phyloP scores from a whole-genome alignment of 2,888 invertebrate genomes.

The Marronus borbonicus region DNA sequence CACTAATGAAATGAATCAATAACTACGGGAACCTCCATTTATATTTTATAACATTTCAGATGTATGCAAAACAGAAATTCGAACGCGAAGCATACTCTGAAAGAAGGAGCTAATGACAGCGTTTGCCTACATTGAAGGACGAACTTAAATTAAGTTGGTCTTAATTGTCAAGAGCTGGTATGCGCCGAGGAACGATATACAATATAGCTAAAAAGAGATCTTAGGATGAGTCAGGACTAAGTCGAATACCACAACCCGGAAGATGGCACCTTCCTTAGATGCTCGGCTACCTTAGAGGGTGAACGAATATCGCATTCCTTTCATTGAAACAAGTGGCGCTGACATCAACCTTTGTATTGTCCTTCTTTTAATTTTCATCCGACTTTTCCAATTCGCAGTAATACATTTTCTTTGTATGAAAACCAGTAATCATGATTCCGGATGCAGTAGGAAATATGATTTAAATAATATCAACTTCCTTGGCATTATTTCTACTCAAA shows the following conservation, averaged over 20 bases:
- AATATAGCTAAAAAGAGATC: neutral
- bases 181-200: neutral
- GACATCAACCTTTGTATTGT: neutral
- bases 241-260: slow-evolving; percentile 1
- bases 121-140: neutral
- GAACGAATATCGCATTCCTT: no score
- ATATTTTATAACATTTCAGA: slow-evolving; percentile 1
- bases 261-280: slow-evolving; percentile 14
- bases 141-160: neutral
- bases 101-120: neutral
- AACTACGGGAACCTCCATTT: slow-evolving; percentile 12
- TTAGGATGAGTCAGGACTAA: neutral
- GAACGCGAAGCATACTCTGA: neutral
- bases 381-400: no score
- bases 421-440: no score
- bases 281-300: neutral
- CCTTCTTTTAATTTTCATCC: neutral
- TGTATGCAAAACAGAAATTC: neutral
- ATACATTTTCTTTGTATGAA: no score
- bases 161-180: neutral
- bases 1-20: slow-evolving; percentile 11
- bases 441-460: no score
- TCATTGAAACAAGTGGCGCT: no score
- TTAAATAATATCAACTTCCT: no score
- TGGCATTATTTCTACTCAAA: no score